Conservation (phyloP, 2,113 vertebrate species). For the Pomatorhinus ruficollis region DNA sequence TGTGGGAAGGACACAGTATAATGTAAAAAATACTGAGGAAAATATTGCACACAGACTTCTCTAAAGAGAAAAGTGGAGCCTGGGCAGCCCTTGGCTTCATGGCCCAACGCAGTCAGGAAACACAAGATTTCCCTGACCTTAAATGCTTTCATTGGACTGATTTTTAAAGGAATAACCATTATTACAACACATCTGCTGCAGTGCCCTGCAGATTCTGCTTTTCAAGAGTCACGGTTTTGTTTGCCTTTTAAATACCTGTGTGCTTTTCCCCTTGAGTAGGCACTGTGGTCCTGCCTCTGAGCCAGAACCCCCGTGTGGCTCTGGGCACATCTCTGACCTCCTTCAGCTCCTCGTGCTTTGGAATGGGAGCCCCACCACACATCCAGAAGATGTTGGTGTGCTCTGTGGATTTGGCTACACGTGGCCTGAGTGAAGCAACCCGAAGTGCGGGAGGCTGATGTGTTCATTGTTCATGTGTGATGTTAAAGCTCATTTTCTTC, state of each 20-base stretch:
- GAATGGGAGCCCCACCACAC: too few relatives aligned
- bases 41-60: background rate
- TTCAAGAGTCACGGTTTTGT: background rate
- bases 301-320: background rate
- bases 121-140: background rate
- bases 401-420: background rate
- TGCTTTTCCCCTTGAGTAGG: background rate
- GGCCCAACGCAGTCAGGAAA: background rate
- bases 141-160: background rate
- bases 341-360: background rate
- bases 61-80: background rate
- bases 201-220: background rate
- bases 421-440: accelerated
- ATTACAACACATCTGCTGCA: background rate
- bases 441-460: background rate
- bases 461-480: background rate
- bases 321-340: background rate
- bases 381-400: background rate
- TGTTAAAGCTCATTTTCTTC: background rate
- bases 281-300: background rate
- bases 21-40: background rate
- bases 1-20: background rate
- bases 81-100: background rate
- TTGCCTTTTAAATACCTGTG: background rate
- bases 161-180: background rate